These are phyloP conservation scores for Caenorhabditis latens DNA, from an alignment of 1,140 invertebrate genomes.

Conservation along the genomic window DNA sequence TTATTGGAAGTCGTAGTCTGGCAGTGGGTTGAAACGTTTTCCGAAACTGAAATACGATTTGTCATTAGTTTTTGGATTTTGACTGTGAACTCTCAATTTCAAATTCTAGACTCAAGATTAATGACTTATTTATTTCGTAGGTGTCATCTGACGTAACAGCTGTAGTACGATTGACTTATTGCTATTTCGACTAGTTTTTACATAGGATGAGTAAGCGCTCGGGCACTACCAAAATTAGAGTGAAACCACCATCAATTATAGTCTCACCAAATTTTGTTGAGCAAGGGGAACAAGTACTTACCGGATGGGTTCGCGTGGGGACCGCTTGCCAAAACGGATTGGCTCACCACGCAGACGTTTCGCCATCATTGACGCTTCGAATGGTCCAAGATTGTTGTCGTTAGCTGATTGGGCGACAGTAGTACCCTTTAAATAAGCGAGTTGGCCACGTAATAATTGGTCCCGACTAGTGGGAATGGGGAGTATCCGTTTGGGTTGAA, in stretches of 20 bases:
- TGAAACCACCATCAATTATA: too few species aligned
- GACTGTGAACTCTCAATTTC: too few species aligned
- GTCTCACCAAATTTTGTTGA: too few species aligned
- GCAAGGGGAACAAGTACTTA: not conserved
- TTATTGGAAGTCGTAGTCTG: conserved; percentile 46
- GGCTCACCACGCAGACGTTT: conserved; percentile 71
- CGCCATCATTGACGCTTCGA: conserved; percentile 42
- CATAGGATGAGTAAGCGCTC: too few species aligned
- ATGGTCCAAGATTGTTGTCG: conserved; percentile 9
- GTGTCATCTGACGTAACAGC: too few species aligned
- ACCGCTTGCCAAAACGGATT: conserved; percentile 72
- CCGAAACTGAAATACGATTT: conserved; percentile 61
- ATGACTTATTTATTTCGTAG: too few species aligned
- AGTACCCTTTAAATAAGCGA: conserved; percentile 53
- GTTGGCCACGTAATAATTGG: conserved; percentile 47
- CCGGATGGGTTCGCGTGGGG: conserved; percentile 62
- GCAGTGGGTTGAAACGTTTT: conserved; percentile 55
- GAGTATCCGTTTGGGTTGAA: conserved; percentile 27
- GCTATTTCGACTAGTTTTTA: too few species aligned
- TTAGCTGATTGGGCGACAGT: conserved; percentile 27
- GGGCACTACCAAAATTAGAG: too few species aligned
- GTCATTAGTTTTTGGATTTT: not conserved
- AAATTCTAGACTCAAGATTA: too few species aligned
- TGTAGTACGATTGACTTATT: not conserved
- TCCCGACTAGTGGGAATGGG: conserved; percentile 53